Base-by-base conservation (phyloP, 1,140 invertebrate species). In the Dreissena polymorpha region DNA sequence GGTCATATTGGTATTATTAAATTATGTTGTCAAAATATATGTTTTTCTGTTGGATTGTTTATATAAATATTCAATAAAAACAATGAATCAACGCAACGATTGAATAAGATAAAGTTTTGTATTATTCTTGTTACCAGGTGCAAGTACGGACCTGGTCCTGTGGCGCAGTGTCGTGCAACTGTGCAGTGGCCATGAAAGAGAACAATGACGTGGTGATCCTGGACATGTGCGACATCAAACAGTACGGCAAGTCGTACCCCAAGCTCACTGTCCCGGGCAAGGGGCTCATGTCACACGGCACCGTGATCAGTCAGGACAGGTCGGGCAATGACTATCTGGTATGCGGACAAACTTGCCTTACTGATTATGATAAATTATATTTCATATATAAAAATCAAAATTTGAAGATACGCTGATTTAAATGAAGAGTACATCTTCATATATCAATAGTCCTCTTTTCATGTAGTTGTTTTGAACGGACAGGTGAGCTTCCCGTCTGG, bases 181-280 rank as follows among this genome's bases (percentile, higher is more conserved):
- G 78, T 21, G 78, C 23, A 23, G 69, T 81, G 25, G 78, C 69
- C 10, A 57, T 57, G 63, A 50, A 69, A n/a, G 78, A 81, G 39
- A 60, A 70, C 21, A 81, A 81, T 81, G 78, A 81, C 78, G 78
- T 81, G 68, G 65, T 81, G 50, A 49, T 27, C 25, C 23, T 81
- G 27, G 70, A 73, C 27, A 64, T 81, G 53, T 81, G 78, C 27
- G 0, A 79, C 49, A 53, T 21, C 69, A n/a, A n/a, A n/a, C 63
- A 10, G 14, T 49, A 10, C 27, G 77, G 68, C 21, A 12, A 39
- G 49, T 50, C 78, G 1, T 70, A 55, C 27, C 78, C 78, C 0
- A 53, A 27, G 16, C 51, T 78, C n/a, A 53, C 50, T 8, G 69
- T 72, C 64, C 68, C 53, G 13, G 27, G 57, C 18, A 81, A 72